Conservation (phyloP, 2,888 invertebrate genomes). For the Coenonympha arcania region DNA sequence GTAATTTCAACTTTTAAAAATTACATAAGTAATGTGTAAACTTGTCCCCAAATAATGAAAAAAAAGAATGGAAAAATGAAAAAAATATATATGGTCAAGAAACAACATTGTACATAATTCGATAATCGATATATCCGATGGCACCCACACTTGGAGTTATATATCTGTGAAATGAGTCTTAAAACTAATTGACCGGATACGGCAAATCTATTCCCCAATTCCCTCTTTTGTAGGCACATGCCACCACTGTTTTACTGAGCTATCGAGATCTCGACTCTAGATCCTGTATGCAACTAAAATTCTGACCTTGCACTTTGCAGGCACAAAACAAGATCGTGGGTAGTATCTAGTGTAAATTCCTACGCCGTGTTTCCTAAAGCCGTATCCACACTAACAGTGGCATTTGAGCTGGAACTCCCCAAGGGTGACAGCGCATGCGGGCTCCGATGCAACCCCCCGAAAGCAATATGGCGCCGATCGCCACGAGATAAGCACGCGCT, state of each 20-base stretch:
- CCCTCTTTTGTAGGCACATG: too few species aligned
- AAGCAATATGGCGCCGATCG: conserved; percentile 70
- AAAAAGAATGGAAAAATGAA: too few species aligned
- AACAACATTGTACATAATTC: too few species aligned
- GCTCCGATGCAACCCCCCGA: conserved; percentile 47
- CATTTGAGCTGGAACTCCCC: conserved; percentile 44
- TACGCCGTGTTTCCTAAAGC: conserved; percentile 15
- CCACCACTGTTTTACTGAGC: too few species aligned
- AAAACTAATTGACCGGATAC: too few species aligned
- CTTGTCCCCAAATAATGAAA: too few species aligned
- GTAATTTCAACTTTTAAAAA: not conserved
- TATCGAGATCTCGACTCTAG: too few species aligned
- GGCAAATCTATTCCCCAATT: too few species aligned
- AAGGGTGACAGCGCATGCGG: conserved; percentile 60
- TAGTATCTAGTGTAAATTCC: not conserved
- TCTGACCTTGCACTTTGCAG: not conserved
- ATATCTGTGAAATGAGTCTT: too few species aligned
- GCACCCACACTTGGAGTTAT: too few species aligned
- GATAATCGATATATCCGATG: too few species aligned
- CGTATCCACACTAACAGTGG: conserved; percentile 28
- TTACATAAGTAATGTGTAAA: not conserved
- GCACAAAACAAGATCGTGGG: not conserved
- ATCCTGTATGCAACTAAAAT: not conserved
- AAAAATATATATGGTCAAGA: too few species aligned
- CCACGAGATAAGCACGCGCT: conserved; percentile 64